Evolutionary conservation across 2,797 vertebrate genomes (phyloP), one percentile per base, ranked within the genome.

Genomic region (Urosaurus nigricauda): DNA sequence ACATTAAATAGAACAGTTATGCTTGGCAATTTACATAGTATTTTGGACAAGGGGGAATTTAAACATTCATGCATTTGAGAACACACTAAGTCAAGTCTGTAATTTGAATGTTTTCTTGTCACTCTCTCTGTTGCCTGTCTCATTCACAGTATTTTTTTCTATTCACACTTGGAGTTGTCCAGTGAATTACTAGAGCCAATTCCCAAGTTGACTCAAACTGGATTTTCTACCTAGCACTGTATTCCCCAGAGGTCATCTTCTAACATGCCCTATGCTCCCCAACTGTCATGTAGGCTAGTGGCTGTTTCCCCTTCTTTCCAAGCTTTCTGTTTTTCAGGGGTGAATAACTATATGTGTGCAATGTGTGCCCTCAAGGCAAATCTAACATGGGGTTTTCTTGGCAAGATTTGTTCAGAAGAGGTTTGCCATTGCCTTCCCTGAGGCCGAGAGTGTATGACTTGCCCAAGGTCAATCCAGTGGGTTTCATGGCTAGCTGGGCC

Each of bases 111-210:
- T 58, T 80, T 87, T 80, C 78, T 87, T 80, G 47, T 87, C 47
- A 58, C 63, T 73, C 37, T 81, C 65, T 53, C 63, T 53, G 43
- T 37, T 56, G 63, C n/a, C 63, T 79, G 43, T 80, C 63, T 71
- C 40, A 80, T 71, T 40, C 65, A 87, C 51, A 87, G 51, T 87
- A 32, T 56, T 79, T 86, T 87, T 79, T 43, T 87, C n/a, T 80
- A 26, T 80, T 71, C 9, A 26, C 56, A 26, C 7, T 80, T 80
- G 65, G 65, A 87, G 8, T 80, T 80, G 47, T 80, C 43, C 51
- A 80, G 78, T 70, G 51, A 26, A 65, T 58, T 70, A 37, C 63
- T 70, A 21, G 19, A 79, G 47, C 63, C 63, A 85, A 77, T 26
- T 77, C 73, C 14, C 37, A 37, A 56, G 21, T 6, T 51, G 29